Base-by-base conservation (phyloP, 2,113 vertebrate genomes). In the Microcebus murinus region DNA sequence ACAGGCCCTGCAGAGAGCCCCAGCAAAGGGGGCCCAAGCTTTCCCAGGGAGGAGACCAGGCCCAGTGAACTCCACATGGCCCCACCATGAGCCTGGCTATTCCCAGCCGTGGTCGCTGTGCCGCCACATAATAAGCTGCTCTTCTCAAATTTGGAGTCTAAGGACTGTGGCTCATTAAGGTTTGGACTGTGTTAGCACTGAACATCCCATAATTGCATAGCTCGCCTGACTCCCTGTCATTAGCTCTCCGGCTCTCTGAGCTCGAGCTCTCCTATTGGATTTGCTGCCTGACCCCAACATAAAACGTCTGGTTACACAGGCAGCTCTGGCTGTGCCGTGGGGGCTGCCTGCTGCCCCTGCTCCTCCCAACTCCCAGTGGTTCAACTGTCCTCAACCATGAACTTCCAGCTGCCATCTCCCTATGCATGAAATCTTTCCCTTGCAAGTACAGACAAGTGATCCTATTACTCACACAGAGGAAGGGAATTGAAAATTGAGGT, bases 191-290 rank as follows among this genome's bases (percentile, higher is more conserved):
- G 84, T 85, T 95, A 57, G 85, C 31, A 48, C 83, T 91, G 96
- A 97, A 95, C 95, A 97, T 90, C 92, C 91, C 84, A 79, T 98
- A 98, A 98, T 97, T 98, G 89, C 76, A 97, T 83, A 97, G 97
- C 96, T 96, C 50, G 83, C 96, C 97, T 61, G 89, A 97, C 93
- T 96, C 96, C 93, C 87, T 92, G 93, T 81, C 63, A 97, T 98
- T 97, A 97, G 96, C 93, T 84, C 92, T 65, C 87, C 83, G 76
- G 29, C 81, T 97, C 71, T 85, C 80, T 50, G 91, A 85, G 83
- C 96, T 82, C 76, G 95, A 97, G 97, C 97, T 98, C 97, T 95
- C 73, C 98, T 98, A 81, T 96, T 98, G 87, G 71, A 97, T 95
- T 98, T 98, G 88, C 96, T 94, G 96, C 97, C 74, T 97, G 98